phyloP scores from a whole-genome alignment of 2,113 vertebrate genomes.

The Desmodus rotundus region DNA sequence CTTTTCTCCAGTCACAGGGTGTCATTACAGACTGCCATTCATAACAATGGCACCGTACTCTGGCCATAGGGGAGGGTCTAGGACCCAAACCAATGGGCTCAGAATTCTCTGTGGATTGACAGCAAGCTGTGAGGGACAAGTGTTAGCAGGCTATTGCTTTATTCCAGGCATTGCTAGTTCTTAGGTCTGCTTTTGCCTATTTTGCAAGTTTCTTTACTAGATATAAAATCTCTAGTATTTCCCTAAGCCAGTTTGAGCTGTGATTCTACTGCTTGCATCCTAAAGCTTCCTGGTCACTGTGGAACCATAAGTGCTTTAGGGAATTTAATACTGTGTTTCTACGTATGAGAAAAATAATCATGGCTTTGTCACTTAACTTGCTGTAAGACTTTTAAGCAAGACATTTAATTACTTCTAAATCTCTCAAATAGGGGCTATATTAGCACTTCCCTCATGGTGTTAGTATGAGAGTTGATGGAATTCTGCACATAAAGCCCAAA shows the following conservation, averaged over 20 bases:
- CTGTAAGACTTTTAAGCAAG: neutral
- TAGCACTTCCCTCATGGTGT: neutral
- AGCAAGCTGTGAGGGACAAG: neutral
- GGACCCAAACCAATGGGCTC: neutral
- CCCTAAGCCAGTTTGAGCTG: neutral
- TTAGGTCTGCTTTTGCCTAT: neutral
- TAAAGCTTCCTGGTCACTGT: neutral
- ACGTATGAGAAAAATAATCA: neutral
- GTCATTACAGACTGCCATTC: too few species aligned
- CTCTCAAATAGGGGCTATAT: neutral
- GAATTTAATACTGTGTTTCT: neutral
- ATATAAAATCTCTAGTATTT: neutral
- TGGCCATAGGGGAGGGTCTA: neutral
- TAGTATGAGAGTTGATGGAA: neutral
- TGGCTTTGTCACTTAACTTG: neutral
- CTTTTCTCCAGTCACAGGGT: neutral
- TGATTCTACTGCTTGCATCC: neutral
- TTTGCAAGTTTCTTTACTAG: neutral
- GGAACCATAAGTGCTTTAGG: neutral
- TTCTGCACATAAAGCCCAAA: neutral
- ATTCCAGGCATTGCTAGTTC: neutral
- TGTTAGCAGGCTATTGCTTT: neutral
- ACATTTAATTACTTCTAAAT: neutral
- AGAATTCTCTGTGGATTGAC: neutral
- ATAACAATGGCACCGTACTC: accelerated